Conservation (phyloP, 2,113 vertebrate genomes). For the Hippocampus abdominalis region DNA sequence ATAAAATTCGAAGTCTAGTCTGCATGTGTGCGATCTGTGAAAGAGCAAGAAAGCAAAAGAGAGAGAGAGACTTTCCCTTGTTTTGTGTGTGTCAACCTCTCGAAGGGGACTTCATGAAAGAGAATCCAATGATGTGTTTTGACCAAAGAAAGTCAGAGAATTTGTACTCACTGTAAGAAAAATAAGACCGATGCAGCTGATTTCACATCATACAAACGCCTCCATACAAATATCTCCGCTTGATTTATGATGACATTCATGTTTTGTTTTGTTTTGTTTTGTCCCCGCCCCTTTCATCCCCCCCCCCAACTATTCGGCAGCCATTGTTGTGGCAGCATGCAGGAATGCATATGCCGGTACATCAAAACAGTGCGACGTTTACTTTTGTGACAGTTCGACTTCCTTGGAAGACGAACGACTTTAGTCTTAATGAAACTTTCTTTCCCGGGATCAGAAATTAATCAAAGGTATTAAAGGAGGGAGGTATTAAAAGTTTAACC, state of each 20-base stretch:
- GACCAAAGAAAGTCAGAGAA: slow-evolving; percentile 63
- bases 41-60: not conserved
- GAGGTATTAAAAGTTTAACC: slow-evolving; percentile 77
- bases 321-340: not conserved
- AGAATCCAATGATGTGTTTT: slow-evolving; percentile 32
- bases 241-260: not conserved
- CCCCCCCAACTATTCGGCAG: too few species aligned
- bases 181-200: slow-evolving; percentile 9
- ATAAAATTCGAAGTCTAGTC: slow-evolving; percentile 65
- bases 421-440: slow-evolving; percentile 76
- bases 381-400: slow-evolving; percentile 39
- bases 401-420: slow-evolving; percentile 70
- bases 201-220: not conserved
- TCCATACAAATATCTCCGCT: not conserved
- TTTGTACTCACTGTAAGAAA: slow-evolving; percentile 14
- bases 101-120: slow-evolving; percentile 79
- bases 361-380: slow-evolving; percentile 22
- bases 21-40: slow-evolving; percentile 21
- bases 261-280: not conserved
- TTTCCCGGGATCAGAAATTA: slow-evolving; percentile 69
- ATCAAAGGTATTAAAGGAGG: slow-evolving; percentile 71
- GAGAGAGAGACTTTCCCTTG: slow-evolving; percentile 56
- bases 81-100: slow-evolving; percentile 69
- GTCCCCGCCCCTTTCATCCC: too few species aligned
- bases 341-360: not conserved